Conservation (phyloP, 2,113 vertebrate genomes). For the Greenwoodochromis staneri region DNA sequence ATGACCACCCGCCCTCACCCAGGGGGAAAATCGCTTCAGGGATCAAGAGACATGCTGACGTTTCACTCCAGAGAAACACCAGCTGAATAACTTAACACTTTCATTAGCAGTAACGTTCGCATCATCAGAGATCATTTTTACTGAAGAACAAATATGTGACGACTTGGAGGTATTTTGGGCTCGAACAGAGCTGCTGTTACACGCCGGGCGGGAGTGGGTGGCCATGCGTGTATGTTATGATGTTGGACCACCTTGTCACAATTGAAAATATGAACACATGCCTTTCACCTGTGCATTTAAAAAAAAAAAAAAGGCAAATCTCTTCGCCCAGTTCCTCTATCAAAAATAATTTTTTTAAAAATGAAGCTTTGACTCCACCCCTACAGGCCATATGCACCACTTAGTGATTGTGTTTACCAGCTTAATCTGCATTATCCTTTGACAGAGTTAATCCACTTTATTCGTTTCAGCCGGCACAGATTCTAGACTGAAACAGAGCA, state of each 20-base stretch:
- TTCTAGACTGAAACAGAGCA: conserved; percentile 62
- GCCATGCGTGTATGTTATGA: background rate
- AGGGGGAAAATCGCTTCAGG: conserved; percentile 48
- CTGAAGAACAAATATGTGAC: background rate
- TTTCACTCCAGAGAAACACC: conserved; percentile 49
- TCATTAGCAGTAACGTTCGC: conserved; percentile 54
- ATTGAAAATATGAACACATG: background rate
- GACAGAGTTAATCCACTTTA: conserved; percentile 70
- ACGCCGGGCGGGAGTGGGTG: background rate
- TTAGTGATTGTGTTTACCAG: conserved; percentile 63
- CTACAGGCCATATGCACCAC: conserved; percentile 44
- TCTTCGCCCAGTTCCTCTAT: background rate
- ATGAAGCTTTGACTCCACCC: background rate
- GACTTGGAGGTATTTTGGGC: background rate
- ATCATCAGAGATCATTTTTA: conserved; percentile 30
- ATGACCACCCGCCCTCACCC: conserved; percentile 38
- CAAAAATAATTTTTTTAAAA: background rate
- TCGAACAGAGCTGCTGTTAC: background rate
- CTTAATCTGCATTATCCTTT: conserved; percentile 68
- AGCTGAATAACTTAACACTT: conserved; percentile 54
- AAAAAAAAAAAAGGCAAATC: background rate
- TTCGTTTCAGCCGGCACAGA: conserved; percentile 57
- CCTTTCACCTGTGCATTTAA: background rate
- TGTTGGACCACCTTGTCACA: background rate
- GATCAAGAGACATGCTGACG: conserved; percentile 68